phyloP scores from a whole-genome alignment of 2,797 vertebrate genomes.

The Pelobates cultripes region DNA sequence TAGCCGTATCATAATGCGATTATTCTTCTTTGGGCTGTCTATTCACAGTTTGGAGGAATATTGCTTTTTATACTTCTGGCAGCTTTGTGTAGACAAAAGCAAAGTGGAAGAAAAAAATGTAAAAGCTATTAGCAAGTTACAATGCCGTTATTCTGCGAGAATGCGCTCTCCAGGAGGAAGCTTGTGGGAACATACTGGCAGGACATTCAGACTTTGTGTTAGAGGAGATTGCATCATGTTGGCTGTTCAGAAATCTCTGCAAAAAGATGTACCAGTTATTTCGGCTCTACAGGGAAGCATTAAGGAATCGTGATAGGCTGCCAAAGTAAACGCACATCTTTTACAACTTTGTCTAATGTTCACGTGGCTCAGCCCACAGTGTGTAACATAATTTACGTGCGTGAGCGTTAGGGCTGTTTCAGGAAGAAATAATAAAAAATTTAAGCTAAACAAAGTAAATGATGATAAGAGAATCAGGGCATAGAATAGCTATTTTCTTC shows the following conservation, averaged over 20 bases:
- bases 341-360: slow-evolving; percentile 66
- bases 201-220: slow-evolving; percentile 59
- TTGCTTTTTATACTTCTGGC: slow-evolving; percentile 36
- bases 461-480: no score
- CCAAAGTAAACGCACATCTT: slow-evolving; percentile 69
- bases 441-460: background rate
- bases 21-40: slow-evolving; percentile 11
- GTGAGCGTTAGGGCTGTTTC: slow-evolving; percentile 2
- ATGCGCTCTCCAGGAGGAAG: slow-evolving; percentile 39
- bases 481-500: no score
- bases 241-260: slow-evolving; percentile 65
- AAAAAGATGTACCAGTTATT: slow-evolving; percentile 69
- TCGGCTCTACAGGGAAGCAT: slow-evolving; percentile 65
- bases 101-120: slow-evolving; percentile 21
- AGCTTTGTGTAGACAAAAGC: slow-evolving; percentile 35
- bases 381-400: slow-evolving; percentile 44
- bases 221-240: slow-evolving; percentile 36
- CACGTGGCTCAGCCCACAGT: slow-evolving; percentile 58
- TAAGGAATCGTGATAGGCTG: slow-evolving; percentile 65
- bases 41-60: slow-evolving; percentile 25
- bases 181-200: slow-evolving; percentile 39
- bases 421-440: background rate
- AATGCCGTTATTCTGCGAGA: slow-evolving; percentile 42
- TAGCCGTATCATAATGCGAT: slow-evolving; percentile 28
- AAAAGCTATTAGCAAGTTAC: slow-evolving; percentile 29